These are phyloP conservation scores for Neoaliturus tenellus DNA, from an alignment of 2,888 invertebrate species.

Conservation along the genomic window DNA sequence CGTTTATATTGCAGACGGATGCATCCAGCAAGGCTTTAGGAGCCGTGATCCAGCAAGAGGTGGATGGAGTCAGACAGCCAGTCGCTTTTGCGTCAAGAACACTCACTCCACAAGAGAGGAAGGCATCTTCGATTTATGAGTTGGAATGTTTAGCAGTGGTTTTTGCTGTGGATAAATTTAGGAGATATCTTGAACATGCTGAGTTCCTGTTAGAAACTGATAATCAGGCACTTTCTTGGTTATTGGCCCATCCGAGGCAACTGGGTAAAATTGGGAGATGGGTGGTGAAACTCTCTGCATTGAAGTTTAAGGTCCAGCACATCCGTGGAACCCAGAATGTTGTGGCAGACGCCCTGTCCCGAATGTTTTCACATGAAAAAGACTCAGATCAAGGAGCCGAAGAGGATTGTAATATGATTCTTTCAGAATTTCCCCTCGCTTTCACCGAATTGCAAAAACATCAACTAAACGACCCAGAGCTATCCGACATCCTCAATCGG, in stretches of 20 bases:
- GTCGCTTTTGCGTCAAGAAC: background rate
- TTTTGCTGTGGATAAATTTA: conserved; percentile 18
- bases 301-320: background rate
- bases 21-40: too few relatives aligned
- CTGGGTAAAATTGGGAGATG: too few relatives aligned
- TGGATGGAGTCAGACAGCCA: too few relatives aligned
- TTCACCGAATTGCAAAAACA: background rate
- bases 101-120: background rate
- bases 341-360: background rate
- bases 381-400: background rate
- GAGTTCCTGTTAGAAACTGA: too few relatives aligned
- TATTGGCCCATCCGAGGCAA: background rate
- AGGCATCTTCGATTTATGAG: background rate
- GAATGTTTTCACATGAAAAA: background rate
- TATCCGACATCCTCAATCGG: too few relatives aligned
- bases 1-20: too few relatives aligned
- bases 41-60: too few relatives aligned
- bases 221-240: background rate
- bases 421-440: background rate
- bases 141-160: conserved; percentile 31
- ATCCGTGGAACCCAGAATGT: conserved; percentile 30
- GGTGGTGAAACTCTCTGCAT: background rate
- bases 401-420: too few relatives aligned
- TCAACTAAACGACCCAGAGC: background rate
- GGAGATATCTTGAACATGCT: too few relatives aligned